These are phyloP conservation scores for Anoplolepis gracilipes DNA, from an alignment of 1,140 invertebrate species.

Conservation along the genomic window DNA sequence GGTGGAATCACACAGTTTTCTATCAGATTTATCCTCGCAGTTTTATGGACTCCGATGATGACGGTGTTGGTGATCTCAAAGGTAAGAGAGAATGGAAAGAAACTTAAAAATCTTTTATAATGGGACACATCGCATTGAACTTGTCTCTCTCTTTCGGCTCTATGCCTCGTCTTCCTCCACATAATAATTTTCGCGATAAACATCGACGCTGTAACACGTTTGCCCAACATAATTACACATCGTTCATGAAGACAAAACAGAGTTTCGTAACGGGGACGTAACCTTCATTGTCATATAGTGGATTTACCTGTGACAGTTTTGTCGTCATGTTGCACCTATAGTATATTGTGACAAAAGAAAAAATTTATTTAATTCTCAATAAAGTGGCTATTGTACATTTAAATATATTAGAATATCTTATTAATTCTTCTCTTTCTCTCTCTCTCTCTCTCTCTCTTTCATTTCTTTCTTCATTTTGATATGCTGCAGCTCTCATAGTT, in stretches of 20 bases:
- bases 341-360: background rate
- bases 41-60: constrained; percentile 90
- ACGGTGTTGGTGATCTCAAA: constrained; percentile 91
- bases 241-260: background rate
- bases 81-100: constrained; percentile 83
- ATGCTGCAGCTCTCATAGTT: no score
- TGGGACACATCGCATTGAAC: background rate
- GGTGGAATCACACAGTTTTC: constrained; percentile 91
- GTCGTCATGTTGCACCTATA: background rate
- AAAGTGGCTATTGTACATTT: no score
- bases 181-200: constrained; percentile 27
- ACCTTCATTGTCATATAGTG: background rate
- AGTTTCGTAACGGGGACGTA: background rate
- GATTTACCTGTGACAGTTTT: background rate
- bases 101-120: background rate
- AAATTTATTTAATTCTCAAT: background rate
- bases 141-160: background rate
- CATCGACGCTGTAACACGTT: background rate
- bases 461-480: no score
- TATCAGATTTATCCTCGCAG: constrained; percentile 93
- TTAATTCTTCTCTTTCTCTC: no score
- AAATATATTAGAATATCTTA: no score
- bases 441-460: no score
- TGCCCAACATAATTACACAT: background rate
- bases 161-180: background rate